These are phyloP conservation scores for Serinus canaria DNA, from an alignment of 2,113 vertebrate species.

Conservation along the genomic window DNA sequence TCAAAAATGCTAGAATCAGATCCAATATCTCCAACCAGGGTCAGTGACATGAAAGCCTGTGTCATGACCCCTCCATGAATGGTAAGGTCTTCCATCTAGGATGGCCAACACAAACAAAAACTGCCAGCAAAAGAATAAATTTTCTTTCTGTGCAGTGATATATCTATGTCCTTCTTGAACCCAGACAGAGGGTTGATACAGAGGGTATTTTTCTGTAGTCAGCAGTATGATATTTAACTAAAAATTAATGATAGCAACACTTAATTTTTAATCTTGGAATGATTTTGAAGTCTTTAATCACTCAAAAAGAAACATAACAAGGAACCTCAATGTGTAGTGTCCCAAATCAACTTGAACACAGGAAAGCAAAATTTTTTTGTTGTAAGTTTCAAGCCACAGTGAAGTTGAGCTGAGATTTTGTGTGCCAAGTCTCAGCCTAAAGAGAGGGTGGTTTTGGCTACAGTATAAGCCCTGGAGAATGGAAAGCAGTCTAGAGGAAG, in stretches of 20 bases:
- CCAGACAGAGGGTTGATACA: neutral
- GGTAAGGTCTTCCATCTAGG: neutral
- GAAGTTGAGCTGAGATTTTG: conserved; percentile 59
- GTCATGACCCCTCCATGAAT: neutral
- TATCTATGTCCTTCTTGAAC: neutral
- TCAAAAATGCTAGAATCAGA: neutral
- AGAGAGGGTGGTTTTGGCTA: conserved; percentile 58
- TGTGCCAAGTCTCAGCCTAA: conserved; percentile 66
- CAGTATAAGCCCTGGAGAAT: conserved; percentile 63
- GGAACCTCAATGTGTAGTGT: neutral
- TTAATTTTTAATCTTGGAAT: neutral
- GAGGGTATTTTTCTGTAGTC: neutral
- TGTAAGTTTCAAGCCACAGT: conserved; percentile 1
- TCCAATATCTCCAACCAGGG: neutral
- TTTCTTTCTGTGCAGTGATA: neutral
- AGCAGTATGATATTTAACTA: neutral
- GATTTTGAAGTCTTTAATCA: neutral
- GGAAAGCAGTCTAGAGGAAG: conserved; percentile 54
- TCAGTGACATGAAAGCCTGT: neutral
- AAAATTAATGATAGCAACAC: neutral
- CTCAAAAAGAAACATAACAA: neutral
- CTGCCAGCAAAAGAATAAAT: neutral
- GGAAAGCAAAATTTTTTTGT: neutral
- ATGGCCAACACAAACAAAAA: neutral
- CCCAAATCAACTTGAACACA: neutral